Base-by-base conservation (phyloP, 2,888 invertebrate genomes). In the Microplitis manilae region DNA sequence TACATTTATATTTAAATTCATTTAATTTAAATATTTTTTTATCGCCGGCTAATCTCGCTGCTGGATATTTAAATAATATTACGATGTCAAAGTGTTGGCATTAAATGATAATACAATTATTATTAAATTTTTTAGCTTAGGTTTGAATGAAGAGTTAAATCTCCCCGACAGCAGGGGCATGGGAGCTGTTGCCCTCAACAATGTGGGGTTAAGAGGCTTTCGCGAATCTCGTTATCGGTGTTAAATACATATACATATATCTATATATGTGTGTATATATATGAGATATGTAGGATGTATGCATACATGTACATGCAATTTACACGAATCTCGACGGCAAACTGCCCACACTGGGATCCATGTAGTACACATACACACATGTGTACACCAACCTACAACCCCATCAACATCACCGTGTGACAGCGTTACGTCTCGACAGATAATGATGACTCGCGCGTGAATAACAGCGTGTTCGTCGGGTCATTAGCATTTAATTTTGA, bases 171-270 rank as follows among this genome's bases (percentile, higher is more conserved):
- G 13, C 50, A 8, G 67, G 60, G 74, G 13, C 68, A 50, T 59
- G 75, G 60, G 70, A 79, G 79, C 76, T 77, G 79, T 78, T 83
- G 83, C 85, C 81, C 81, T 81, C 79, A 81, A 64, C 80, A 82
- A 75, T 64, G 73, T 74, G 79, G 83, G 83, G 84, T 83, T 86
- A 86, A 88, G 86, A 86, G 87, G 89, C 86, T 89, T 89, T 81
- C 79, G 82, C 77, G 84, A 85, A 89, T 89, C 88, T 88, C 85
- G 88, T 90, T 90, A 89, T 83, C 83, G 83, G 87, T 85, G 85
- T 85, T 82, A 85, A 86, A 88, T 87, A 86, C 85, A 85, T 82
- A 88, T 13, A 13, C 9, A 50, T 13, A 7, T 50, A 50, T 50
- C 2, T 50, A 9, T 50, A 50, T 13, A 9, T 17, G 17, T 13